phyloP scores from a whole-genome alignment of 2,888 invertebrate species.

The Cantharis rustica region DNA sequence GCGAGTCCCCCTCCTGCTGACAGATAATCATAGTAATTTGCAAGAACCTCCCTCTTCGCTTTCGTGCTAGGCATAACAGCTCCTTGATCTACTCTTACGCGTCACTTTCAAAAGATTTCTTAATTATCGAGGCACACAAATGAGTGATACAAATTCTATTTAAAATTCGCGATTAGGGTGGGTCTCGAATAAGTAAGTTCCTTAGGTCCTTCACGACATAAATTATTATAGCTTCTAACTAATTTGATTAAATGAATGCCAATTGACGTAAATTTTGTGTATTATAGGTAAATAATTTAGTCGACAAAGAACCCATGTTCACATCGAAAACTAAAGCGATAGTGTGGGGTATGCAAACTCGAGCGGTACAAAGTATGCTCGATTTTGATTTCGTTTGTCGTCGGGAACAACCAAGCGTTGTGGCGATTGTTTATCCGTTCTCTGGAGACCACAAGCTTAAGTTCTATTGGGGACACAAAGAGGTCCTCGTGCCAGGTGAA shows the following conservation, averaged over 20 bases:
- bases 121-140: no score
- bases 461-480: conserved; percentile 99
- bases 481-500: conserved; percentile 66
- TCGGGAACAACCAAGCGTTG: conserved; percentile 86
- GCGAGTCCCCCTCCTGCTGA: no score
- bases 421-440: conserved; percentile 97
- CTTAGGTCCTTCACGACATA: not conserved
- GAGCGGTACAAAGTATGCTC: conserved; percentile 95
- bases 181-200: not conserved
- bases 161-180: not conserved
- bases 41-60: no score
- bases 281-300: conserved; percentile 44
- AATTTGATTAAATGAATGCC: not conserved
- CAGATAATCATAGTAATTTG: no score
- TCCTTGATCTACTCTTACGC: no score
- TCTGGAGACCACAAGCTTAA: conserved; percentile 99
- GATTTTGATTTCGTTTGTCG: conserved; percentile 96
- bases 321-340: conserved; percentile 87
- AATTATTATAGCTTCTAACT: no score
- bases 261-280: not conserved
- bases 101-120: no score
- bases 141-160: no score
- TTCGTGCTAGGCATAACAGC: no score
- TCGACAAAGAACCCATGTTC: conserved; percentile 66
- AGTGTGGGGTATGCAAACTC: conserved; percentile 98